Conservation (phyloP, 2,888 invertebrate genomes). For the Euspilapteryx auroguttella region DNA sequence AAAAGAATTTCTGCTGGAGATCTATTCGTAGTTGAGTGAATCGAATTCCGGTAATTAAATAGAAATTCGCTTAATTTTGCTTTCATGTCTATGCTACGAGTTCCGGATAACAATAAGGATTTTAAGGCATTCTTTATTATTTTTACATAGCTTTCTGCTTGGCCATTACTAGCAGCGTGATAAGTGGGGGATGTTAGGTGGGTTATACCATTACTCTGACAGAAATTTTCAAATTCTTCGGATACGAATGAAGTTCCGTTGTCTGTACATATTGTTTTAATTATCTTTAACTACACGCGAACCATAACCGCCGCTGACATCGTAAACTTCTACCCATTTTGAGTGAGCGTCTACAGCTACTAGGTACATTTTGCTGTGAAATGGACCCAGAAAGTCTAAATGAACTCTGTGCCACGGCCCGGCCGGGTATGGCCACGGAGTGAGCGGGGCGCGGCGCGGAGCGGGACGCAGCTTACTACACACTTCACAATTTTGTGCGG, state of each 20-base stretch:
- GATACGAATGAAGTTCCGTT: conserved; percentile 5
- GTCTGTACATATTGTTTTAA: too few relatives aligned
- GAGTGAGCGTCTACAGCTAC: conserved; percentile 6
- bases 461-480: conserved; percentile 2
- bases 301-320: too few relatives aligned
- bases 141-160: conserved; percentile 5
- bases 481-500: background rate
- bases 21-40: background rate
- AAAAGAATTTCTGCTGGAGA: background rate
- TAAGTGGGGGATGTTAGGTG: conserved; percentile 4
- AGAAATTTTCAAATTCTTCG: conserved; percentile 2
- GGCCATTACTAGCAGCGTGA: conserved; percentile 4
- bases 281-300: too few relatives aligned
- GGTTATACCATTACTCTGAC: conserved; percentile 3
- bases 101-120: background rate
- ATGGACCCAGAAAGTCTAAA: conserved; percentile 5
- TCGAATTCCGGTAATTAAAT: background rate
- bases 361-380: conserved; percentile 4
- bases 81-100: background rate
- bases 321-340: conserved; percentile 7
- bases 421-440: conserved; percentile 4
- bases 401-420: conserved; percentile 4
- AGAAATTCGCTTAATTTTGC: background rate
- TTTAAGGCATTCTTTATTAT: conserved; percentile 6
- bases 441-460: conserved; percentile 3